These are phyloP conservation scores for Falco columbarius DNA, from an alignment of 2,797 vertebrate species.

Conservation along the genomic window DNA sequence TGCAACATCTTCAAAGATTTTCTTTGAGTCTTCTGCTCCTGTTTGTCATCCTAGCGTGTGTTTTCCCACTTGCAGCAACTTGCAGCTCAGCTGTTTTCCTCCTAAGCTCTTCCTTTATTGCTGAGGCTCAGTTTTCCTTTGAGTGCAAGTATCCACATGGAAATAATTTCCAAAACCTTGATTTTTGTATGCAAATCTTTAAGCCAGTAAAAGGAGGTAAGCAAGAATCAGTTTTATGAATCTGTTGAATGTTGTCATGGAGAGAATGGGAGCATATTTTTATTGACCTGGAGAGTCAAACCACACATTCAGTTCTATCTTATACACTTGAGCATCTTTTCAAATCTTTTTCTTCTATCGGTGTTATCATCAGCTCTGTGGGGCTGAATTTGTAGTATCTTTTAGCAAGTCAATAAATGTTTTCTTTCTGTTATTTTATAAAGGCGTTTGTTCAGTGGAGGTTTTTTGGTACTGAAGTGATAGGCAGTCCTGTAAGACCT, in stretches of 20 bases:
- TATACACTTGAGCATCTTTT: neutral
- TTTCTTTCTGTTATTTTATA: neutral
- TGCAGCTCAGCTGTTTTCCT: neutral
- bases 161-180: neutral
- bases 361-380: neutral
- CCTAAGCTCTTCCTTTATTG: neutral
- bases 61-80: neutral
- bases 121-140: neutral
- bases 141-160: neutral
- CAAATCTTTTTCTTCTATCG: neutral
- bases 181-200: neutral
- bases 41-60: accelerated
- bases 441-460: neutral
- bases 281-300: neutral
- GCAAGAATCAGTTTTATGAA: neutral
- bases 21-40: neutral
- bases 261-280: neutral
- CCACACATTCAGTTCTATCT: neutral
- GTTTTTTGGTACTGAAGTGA: neutral
- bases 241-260: neutral
- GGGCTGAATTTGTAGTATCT: neutral
- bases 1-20: neutral
- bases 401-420: neutral
- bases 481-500: neutral
- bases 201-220: too few relatives aligned